Conservation (phyloP, 2,888 invertebrate species). For the Erebia ligea region DNA sequence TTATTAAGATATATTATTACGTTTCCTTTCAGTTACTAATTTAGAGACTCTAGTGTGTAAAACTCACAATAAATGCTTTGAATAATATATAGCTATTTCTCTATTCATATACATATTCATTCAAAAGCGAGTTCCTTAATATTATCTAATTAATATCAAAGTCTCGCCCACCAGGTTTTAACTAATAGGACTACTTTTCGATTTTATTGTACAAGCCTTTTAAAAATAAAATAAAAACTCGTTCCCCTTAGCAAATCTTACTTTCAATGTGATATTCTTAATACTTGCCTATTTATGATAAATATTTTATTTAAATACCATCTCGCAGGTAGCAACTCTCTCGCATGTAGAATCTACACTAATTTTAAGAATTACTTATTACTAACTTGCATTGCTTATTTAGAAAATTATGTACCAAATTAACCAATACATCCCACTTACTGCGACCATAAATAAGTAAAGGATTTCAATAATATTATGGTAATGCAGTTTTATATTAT, state of each 20-base stretch:
- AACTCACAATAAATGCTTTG: neutral
- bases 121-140: neutral
- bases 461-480: no score
- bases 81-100: no score
- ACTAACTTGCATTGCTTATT: neutral
- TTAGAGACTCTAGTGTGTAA: neutral
- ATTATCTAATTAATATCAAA: constrained; percentile 12
- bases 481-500: no score
- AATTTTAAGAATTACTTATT: no score
- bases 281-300: neutral
- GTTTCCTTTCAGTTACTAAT: neutral
- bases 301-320: neutral
- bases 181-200: constrained; percentile 14
- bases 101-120: neutral
- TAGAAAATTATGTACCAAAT: neutral
- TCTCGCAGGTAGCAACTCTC: neutral
- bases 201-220: constrained; percentile 11
- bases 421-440: neutral
- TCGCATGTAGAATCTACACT: neutral
- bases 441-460: neutral
- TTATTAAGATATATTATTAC: neutral
- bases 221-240: constrained; percentile 16
- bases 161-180: constrained; percentile 4
- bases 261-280: constrained; percentile 8
- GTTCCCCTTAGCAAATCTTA: constrained; percentile 1